Conservation (phyloP, 2,113 vertebrate genomes). For the Alligator sinensis region DNA sequence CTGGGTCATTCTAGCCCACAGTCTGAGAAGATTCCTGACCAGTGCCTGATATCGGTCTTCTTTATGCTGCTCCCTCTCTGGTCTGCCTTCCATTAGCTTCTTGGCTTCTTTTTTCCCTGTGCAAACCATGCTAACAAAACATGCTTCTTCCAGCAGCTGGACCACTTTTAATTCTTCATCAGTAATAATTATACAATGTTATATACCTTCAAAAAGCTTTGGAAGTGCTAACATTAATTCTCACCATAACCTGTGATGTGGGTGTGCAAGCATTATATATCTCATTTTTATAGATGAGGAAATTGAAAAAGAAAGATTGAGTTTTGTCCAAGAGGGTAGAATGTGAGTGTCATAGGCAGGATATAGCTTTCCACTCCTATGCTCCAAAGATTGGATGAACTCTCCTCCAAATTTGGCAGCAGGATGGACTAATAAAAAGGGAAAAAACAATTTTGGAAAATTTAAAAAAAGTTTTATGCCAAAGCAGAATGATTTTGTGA, state of each 20-base stretch:
- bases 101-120: not conserved
- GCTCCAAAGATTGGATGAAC: not conserved
- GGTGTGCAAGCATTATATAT: not conserved
- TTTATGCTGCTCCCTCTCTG: not conserved
- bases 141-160: not conserved
- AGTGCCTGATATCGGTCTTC: not conserved
- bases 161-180: not conserved
- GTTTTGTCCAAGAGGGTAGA: not conserved
- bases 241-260: not conserved
- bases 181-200: not conserved
- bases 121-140: not conserved
- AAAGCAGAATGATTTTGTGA: no score
- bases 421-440: no score
- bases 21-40: no score
- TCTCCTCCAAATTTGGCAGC: not conserved
- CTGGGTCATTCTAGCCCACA: no score
- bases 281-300: not conserved
- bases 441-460: no score
- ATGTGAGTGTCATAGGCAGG: not conserved
- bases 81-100: not conserved
- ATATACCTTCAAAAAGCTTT: not conserved
- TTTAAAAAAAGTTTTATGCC: no score
- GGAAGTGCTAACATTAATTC: not conserved
- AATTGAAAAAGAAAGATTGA: not conserved
- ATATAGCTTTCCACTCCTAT: not conserved